These are phyloP conservation scores for Drosophila hydei DNA, from an alignment of 1,140 invertebrate genomes.

Conservation along the genomic window DNA sequence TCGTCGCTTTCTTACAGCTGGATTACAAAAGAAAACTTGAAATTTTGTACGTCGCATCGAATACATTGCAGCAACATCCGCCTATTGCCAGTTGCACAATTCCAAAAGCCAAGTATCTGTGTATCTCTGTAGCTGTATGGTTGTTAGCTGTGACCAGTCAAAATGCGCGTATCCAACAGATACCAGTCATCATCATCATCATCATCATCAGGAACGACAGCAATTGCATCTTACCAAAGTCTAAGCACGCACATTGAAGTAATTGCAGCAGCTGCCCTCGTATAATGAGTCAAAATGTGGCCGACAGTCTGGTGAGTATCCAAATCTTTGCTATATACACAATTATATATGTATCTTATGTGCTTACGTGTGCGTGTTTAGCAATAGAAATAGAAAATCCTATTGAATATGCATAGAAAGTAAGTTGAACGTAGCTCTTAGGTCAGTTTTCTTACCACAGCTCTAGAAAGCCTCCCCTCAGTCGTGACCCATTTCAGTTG, in stretches of 20 bases:
- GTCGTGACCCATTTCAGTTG: slow-evolving; percentile 33
- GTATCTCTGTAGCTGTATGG: slow-evolving; percentile 46
- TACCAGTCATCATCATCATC: slow-evolving; percentile 61
- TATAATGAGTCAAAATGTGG: slow-evolving; percentile 84
- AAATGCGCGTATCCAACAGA: slow-evolving; percentile 73
- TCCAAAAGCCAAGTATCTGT: slow-evolving; percentile 40
- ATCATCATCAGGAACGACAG: slow-evolving; percentile 19
- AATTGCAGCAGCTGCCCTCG: slow-evolving; percentile 71
- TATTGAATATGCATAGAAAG: slow-evolving; percentile 60
- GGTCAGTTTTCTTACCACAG: slow-evolving; percentile 11
- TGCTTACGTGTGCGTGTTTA: slow-evolving; percentile 7
- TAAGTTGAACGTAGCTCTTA: slow-evolving; percentile 29
- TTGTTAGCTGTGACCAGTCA: slow-evolving; percentile 60
- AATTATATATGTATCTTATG: not conserved
- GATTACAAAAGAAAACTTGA: slow-evolving; percentile 72
- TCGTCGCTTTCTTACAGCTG: slow-evolving; percentile 73
- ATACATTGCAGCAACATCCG: slow-evolving; percentile 48
- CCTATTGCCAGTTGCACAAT: slow-evolving; percentile 62
- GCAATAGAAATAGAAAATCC: slow-evolving; percentile 60
- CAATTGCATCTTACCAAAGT: slow-evolving; percentile 71
- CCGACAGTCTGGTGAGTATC: slow-evolving; percentile 82
- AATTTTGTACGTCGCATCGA: slow-evolving; percentile 59
- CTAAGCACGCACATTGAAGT: slow-evolving; percentile 69
- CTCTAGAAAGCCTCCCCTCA: slow-evolving; percentile 1
- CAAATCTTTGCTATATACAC: slow-evolving; percentile 2